These are phyloP conservation scores for Eonycteris spelaea DNA, from an alignment of 2,113 vertebrate genomes.

Conservation along the genomic window DNA sequence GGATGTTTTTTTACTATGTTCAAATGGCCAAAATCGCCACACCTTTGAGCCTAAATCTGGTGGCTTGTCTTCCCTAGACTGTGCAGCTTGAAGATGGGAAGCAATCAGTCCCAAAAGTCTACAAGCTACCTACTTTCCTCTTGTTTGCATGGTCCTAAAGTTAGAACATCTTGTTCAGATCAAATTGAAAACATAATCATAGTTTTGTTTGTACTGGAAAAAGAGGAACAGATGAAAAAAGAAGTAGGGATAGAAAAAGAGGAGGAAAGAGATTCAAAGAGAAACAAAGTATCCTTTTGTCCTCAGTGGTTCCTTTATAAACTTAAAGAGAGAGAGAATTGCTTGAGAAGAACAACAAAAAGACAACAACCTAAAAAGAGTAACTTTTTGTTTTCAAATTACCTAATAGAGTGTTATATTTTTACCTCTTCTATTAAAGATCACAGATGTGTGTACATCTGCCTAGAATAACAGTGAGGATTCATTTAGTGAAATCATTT, in stretches of 20 bases:
- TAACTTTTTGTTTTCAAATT: conserved; percentile 18
- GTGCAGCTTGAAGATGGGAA: not conserved
- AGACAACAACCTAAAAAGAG: conserved; percentile 30
- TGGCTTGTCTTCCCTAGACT: not conserved
- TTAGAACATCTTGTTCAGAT: not conserved
- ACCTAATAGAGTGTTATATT: conserved; percentile 37
- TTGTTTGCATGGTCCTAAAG: not conserved
- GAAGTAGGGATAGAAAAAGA: not conserved
- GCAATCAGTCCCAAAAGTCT: not conserved
- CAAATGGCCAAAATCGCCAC: not conserved
- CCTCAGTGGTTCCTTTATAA: not conserved
- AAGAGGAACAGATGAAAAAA: not conserved
- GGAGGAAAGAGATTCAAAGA: not conserved
- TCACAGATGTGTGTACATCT: conserved; percentile 18
- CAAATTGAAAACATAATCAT: not conserved
- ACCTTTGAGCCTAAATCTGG: not conserved
- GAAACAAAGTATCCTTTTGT: not conserved
- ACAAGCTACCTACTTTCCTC: not conserved
- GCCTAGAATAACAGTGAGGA: conserved; percentile 26
- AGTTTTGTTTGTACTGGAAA: not conserved
- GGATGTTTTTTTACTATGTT: not conserved
- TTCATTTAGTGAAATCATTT: conserved; percentile 63
- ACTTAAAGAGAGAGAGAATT: not conserved
- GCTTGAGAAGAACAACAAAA: conserved; percentile 5
- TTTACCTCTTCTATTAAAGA: conserved; percentile 46